Evolutionary conservation across 2,113 vertebrate species (phyloP).

Genomic region (Hymenochirus boettgeri): DNA sequence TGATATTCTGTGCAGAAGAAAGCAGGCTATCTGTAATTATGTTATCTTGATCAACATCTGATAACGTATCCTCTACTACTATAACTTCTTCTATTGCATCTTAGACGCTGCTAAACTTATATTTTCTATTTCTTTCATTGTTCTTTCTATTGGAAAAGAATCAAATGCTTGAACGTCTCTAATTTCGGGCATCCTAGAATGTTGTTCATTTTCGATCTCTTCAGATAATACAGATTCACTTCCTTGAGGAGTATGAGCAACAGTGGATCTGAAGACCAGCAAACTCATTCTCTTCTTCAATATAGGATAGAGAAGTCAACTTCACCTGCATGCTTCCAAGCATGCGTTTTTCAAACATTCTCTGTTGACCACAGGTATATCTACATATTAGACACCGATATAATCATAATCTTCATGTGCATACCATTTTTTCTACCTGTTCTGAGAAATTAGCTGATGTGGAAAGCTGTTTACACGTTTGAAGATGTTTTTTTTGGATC

Average conservation of each 20-base stretch:
- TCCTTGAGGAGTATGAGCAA: conserved; percentile 46
- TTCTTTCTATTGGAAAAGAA: conserved; percentile 24
- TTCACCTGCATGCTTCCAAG: conserved; percentile 94
- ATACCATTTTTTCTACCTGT: conserved; percentile 79
- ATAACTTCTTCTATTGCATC: conserved; percentile 53
- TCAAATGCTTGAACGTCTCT: conserved; percentile 69
- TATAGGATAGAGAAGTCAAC: conserved; percentile 95
- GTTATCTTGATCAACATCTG: conserved; percentile 68
- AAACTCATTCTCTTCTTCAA: conserved; percentile 79
- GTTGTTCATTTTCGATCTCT: conserved; percentile 49
- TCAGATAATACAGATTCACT: conserved; percentile 74
- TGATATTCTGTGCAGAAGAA: conserved; percentile 94
- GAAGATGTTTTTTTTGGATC: conserved; percentile 43
- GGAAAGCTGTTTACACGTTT: conserved; percentile 16
- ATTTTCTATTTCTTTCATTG: conserved; percentile 45
- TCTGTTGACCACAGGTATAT: conserved; percentile 94
- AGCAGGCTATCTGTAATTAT: conserved; percentile 76
- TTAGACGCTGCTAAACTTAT: conserved; percentile 48
- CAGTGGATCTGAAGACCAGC: conserved; percentile 51
- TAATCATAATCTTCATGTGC: conserved; percentile 84
- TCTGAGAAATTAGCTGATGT: conserved; percentile 39
- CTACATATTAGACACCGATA: conserved; percentile 94
- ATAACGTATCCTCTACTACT: conserved; percentile 69
- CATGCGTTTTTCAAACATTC: conserved; percentile 95
- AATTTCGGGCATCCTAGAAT: conserved; percentile 48